Evolutionary conservation across 2,113 vertebrate genomes (phyloP).

Genomic region (Potamarius usumacintae): DNA sequence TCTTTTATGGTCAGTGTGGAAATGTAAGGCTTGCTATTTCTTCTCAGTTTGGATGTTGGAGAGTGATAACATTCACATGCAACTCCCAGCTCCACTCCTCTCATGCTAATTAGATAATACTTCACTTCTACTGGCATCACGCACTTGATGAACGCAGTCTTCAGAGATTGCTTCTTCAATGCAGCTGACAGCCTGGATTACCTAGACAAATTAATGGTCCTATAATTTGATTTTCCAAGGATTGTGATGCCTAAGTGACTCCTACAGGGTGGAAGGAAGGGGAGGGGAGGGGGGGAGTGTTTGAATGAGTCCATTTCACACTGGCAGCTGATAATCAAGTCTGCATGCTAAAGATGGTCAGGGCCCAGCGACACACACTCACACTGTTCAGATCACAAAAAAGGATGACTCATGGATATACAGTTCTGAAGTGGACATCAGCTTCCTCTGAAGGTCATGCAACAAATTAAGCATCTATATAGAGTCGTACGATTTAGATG

Average conservation of each 20-base stretch:
- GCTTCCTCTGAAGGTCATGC: background rate
- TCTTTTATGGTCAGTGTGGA: slow-evolving; percentile 3
- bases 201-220: slow-evolving; percentile 80
- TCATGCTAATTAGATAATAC: slow-evolving; percentile 69
- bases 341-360: slow-evolving; percentile 68
- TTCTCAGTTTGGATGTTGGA: slow-evolving; percentile 10
- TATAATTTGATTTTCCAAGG: slow-evolving; percentile 79
- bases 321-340: slow-evolving; percentile 70
- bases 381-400: slow-evolving; percentile 10
- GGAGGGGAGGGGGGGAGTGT: slow-evolving; percentile 56
- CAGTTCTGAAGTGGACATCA: background rate
- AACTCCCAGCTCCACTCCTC: slow-evolving; percentile 25
- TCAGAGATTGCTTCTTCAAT: slow-evolving; percentile 72
- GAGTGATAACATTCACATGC: slow-evolving; percentile 45
- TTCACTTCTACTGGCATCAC: slow-evolving; percentile 71
- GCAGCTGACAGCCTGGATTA: slow-evolving; percentile 77
- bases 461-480: background rate
- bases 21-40: slow-evolving; percentile 25
- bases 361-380: slow-evolving; percentile 11
- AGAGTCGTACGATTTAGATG: background rate
- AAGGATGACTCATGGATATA: background rate
- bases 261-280: slow-evolving; percentile 58
- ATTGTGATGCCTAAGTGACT: slow-evolving; percentile 71
- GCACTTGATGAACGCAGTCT: slow-evolving; percentile 73
- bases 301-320: slow-evolving; percentile 63